Evolutionary conservation across 2,888 invertebrate genomes (phyloP), one percentile per base, ranked within the genome.

Genomic region (Petrolisthes cinctipes): DNA sequence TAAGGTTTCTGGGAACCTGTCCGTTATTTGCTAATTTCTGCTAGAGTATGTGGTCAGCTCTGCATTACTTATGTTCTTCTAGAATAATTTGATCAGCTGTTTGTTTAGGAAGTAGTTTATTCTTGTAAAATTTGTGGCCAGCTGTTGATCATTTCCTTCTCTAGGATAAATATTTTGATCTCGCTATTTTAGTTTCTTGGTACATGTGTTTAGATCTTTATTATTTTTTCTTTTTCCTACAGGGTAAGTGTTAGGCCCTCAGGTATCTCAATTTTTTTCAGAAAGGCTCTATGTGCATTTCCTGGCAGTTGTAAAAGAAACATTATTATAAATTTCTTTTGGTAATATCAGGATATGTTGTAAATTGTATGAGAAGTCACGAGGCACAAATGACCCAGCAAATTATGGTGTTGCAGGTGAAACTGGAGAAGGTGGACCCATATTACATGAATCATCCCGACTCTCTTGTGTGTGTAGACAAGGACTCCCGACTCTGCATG

Each of bases 341-440:
- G 37, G 37, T 37, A 37, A 37, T 37, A 37, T 37, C 37, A 37
- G 37, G 37, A 37, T 37, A 37, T 37, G 37, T 37, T 37, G 37
- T 37, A 37, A 37, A 37, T 37, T 37, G 37, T 37, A 37, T 37
- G 37, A 37, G 37, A 37, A 37, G 37, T 2, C 37, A 37, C 37
- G 37, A 37, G 37, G 37, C 37, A 37, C 37, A 37, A 37, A 37
- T 37, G 37, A 37, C 37, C 37, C 37, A 37, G 37, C 37, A 37
- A 37, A 37, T 37, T 37, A 37, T 37, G 37, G 37, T 37, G 20
- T 86, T 57, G n/a, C 91, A 93, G 93, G 96, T 99, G 85, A 97
- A 97, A 93, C 93, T 98, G 90, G 96, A 97, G 92, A 97, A 97
- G 91, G 96, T 99, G 91, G 97, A 98, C 93, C 95, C 96, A 0